Evolutionary conservation across 2,888 invertebrate species (phyloP), one percentile per base, ranked within the genome.

Genomic region (Danaus chrysippus): DNA sequence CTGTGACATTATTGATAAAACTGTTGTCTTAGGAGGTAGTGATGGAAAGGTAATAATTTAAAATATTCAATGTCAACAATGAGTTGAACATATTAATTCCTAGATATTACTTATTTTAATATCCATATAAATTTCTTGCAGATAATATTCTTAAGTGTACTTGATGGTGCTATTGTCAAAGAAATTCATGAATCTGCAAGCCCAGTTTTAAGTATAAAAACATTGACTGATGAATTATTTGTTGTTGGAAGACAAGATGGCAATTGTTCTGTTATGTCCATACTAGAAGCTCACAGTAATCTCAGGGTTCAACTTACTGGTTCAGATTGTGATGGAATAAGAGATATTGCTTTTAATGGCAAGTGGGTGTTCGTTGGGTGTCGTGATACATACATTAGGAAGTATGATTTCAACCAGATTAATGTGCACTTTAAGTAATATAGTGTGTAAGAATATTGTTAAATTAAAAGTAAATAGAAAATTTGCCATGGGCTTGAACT

Each of bases 311-410:
- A 93, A 64, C 79, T 95, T n/a, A 94, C 94, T 9, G 95, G 95
- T 0, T 88, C 94, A 0, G 93, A 95, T 73, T 93, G 92, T 78
- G 95, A 95, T 73, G 94, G 94, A 0, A 91, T 95, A 13, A 92
- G 94, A 76, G 92, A 92, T 70, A 79, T 94, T 41, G 83, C 91
- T 0, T 91, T 90, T 67, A 93, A 94, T 74, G 92, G 92, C 3
- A 90, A 90, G 76, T 91, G 91, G 90, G 80, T 95, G 42, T 93
- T 92, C 69, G 92, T 94, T 0, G 93, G 91, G 1, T 93, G 93
- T 73, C 84, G 95, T 67, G 95, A 95, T 76, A 87, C 92, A 3
- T 66, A 79, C 42, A 86, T 95, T 58, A 84, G 95, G 62, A 94
- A 93, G 79, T 95, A 95, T 78, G 91, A 91, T 73, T 87, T 82